Evolutionary conservation across 2,113 vertebrate species (phyloP).

Genomic region (Protomyctophum bolini): DNA sequence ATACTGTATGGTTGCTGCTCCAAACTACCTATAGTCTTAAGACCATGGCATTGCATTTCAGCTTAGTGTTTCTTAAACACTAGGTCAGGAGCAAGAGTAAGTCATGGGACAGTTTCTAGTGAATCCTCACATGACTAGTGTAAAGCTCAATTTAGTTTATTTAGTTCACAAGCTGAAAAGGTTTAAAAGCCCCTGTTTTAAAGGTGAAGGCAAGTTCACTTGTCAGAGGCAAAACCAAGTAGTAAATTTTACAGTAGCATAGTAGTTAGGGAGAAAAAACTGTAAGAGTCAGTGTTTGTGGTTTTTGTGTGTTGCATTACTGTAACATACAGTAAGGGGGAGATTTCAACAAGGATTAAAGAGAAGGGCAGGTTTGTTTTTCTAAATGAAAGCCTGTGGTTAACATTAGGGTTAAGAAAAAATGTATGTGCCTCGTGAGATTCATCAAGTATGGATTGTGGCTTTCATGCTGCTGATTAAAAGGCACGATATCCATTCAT

Average conservation of each 20-base stretch:
- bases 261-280: no score
- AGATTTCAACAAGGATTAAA: no score
- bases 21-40: slow-evolving; percentile 26
- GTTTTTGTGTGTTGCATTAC: no score
- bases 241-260: no score
- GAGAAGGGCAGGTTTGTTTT: no score
- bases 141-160: background rate
- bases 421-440: no score
- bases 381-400: no score
- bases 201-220: slow-evolving; percentile 7
- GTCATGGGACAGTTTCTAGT: background rate
- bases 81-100: slow-evolving; percentile 7
- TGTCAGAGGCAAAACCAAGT: background rate
- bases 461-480: background rate
- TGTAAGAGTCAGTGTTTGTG: no score
- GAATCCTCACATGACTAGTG: slow-evolving; percentile 2
- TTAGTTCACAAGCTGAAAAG: slow-evolving; percentile 26
- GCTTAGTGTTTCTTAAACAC: slow-evolving; percentile 58
- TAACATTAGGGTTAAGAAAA: no score
- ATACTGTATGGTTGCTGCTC: slow-evolving; percentile 7
- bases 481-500: background rate
- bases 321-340: no score
- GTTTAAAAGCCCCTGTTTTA: background rate
- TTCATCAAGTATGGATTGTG: background rate
- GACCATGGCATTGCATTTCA: slow-evolving; percentile 46